phyloP scores from a whole-genome alignment of 2,797 vertebrate species.

The Hydrophis major region DNA sequence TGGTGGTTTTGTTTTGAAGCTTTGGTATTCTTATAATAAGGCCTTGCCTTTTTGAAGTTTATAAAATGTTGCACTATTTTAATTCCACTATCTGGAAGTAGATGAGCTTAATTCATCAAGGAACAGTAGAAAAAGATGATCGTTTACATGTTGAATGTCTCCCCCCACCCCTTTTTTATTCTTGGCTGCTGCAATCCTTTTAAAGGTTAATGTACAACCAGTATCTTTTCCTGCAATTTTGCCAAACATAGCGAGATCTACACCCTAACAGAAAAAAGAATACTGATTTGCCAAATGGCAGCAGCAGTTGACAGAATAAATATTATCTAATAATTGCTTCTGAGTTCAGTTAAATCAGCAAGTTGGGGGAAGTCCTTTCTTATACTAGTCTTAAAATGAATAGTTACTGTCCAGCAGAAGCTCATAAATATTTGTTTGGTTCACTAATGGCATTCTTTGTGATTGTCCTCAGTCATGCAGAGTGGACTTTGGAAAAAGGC shows the following conservation, averaged over 20 bases:
- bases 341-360: conserved; percentile 32
- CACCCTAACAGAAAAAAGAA: conserved; percentile 21
- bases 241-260: conserved; percentile 53
- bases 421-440: not conserved
- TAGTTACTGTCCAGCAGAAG: not conserved
- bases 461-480: not conserved
- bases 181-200: conserved; percentile 45
- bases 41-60: not conserved
- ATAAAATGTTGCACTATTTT: not conserved
- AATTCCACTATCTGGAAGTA: conserved; percentile 30
- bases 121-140: conserved; percentile 23
- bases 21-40: not conserved
- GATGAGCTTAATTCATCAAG: conserved; percentile 18
- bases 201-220: conserved; percentile 50
- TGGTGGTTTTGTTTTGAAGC: not conserved
- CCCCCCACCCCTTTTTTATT: conserved; percentile 45
- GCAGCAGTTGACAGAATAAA: conserved; percentile 36
- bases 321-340: conserved; percentile 34
- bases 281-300: conserved; percentile 36
- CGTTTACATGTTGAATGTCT: conserved; percentile 19
- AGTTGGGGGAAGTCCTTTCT: not conserved
- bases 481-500: not conserved
- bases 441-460: not conserved
- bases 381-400: not conserved
- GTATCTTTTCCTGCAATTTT: conserved; percentile 51